Evolutionary conservation across 2,797 vertebrate species (phyloP).

Genomic region (Neomorphus geoffroyi): DNA sequence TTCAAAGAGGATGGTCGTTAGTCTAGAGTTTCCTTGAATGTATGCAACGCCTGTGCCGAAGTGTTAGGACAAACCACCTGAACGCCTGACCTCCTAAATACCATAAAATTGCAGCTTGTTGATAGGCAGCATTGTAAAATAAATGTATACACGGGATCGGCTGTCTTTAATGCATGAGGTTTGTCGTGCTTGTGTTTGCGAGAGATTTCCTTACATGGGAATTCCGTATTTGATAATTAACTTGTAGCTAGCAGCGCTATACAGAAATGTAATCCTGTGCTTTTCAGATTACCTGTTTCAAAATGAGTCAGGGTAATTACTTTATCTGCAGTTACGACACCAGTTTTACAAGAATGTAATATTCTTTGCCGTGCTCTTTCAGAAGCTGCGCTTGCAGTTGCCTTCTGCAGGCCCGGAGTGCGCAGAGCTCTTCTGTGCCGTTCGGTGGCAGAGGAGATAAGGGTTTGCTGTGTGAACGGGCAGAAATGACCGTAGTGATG

Average conservation of each 20-base stretch:
- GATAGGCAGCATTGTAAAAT: not conserved
- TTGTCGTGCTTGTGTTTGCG: not conserved
- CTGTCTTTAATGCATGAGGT: not conserved
- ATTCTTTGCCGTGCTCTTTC: not conserved
- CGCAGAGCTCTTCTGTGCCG: not conserved
- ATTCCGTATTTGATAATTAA: conserved; percentile 9
- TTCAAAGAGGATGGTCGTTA: not conserved
- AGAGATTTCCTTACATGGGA: not conserved
- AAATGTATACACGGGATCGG: not conserved
- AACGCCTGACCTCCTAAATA: not conserved
- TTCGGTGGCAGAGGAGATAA: not conserved
- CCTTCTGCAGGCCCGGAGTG: not conserved
- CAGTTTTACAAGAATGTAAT: not conserved
- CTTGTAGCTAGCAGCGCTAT: conserved; percentile 11
- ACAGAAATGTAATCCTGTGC: conserved; percentile 24
- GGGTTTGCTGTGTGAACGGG: not conserved
- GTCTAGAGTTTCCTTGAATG: not conserved
- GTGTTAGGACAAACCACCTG: not conserved
- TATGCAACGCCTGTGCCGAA: not conserved
- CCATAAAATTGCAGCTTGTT: not conserved
- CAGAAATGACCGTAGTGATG: not conserved
- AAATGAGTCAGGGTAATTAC: not conserved
- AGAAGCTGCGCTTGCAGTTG: not conserved
- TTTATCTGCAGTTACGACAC: conserved; percentile 25
- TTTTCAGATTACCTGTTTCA: conserved; percentile 20